Evolutionary conservation across 2,113 vertebrate genomes (phyloP).

Genomic region (Mugil cephalus): DNA sequence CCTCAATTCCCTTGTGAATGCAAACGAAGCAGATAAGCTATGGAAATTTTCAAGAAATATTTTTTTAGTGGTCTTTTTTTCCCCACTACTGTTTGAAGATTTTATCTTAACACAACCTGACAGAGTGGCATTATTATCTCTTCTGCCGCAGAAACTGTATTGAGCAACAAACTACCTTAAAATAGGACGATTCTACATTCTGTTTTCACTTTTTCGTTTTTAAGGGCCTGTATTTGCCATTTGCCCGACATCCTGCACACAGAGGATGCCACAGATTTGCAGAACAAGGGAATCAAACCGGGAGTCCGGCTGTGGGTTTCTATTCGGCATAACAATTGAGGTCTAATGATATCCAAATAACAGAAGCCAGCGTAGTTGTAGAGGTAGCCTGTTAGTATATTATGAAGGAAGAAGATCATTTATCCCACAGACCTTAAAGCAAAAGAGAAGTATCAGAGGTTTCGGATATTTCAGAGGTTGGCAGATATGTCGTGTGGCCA

Average conservation of each 20-base stretch:
- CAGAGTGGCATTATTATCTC: background rate
- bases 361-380: background rate
- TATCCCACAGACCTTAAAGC: background rate
- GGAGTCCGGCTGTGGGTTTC: background rate
- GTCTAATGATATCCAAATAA: conserved; percentile 23
- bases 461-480: conserved; percentile 9
- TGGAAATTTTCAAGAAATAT: background rate
- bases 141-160: conserved; percentile 11
- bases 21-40: background rate
- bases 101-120: too few relatives aligned
- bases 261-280: background rate
- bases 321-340: conserved; percentile 6
- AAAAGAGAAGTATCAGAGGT: background rate
- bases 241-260: background rate
- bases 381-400: background rate
- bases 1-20: background rate
- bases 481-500: conserved; percentile 29
- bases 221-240: background rate
- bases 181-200: background rate
- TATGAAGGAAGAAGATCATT: background rate
- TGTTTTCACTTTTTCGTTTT: conserved; percentile 15
- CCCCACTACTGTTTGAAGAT: too few relatives aligned
- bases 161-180: background rate
- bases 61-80: background rate
- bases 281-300: background rate